Evolutionary conservation across 2,888 invertebrate species (phyloP), one percentile per base, ranked within the genome.

Genomic region (Autographa gamma): DNA sequence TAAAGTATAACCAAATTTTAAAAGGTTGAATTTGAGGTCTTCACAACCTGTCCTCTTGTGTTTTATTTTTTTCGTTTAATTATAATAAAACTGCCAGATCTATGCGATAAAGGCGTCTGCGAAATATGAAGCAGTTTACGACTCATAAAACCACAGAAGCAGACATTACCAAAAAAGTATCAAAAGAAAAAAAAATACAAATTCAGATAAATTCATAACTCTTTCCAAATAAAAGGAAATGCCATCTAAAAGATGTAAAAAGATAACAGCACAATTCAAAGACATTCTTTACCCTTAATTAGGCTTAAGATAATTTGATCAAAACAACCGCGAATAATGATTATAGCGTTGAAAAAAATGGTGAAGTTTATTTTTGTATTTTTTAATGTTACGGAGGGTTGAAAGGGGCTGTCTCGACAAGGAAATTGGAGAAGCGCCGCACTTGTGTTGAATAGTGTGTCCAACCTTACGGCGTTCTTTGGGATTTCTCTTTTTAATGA

Each of bases 341-440:
- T 77, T 73, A 59, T 63, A 62, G 78, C 34, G 32, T 19, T 58
- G 65, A 43, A 77, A 76, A 81, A 79, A 80, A 74, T 66, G 59
- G 56, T 59, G 9, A 62, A 73, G 71, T 80, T 77, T 80, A 75
- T 82, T 79, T 83, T 60, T 74, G 59, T 82, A 77, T 74, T 84
- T 82, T 89, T 89, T 88, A 86, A 89, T 85, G 86, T 84, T 83
- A 79, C 78, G 72, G 79, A 73, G 77, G 60, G 78, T 82, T 80
- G 79, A 83, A 87, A 89, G 82, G 87, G 85, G 86, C 86, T 87
- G 86, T 84, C 86, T 82, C 77, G 73, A 70, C 79, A 76, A 88
- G 90, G 89, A 90, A 90, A 90, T 90, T 89, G 89, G 86, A 86
- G 84, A 74, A 82, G 83, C 80, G 77, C 83, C 81, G 83, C 83